phyloP scores from a whole-genome alignment of 2,797 vertebrate species.

The Eulemur rubriventer region DNA sequence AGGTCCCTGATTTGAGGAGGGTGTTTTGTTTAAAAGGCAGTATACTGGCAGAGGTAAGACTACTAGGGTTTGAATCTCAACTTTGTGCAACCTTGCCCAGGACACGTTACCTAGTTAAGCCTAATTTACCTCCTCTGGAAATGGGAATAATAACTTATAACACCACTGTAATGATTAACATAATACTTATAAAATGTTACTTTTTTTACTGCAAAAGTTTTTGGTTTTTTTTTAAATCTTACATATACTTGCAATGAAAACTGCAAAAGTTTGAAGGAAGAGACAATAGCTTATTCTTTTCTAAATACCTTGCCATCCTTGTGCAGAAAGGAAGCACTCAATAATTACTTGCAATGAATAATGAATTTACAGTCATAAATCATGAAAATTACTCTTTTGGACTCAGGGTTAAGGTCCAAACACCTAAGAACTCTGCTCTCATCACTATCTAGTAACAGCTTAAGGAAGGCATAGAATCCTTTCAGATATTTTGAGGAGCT shows the following conservation, averaged over 20 bases:
- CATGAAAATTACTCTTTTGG: background rate
- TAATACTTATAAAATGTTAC: background rate
- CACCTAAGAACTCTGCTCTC: background rate
- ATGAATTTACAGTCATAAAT: background rate
- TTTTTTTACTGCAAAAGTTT: background rate
- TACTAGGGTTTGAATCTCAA: background rate
- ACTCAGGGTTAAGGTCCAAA: constrained; percentile 15
- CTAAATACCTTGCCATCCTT: background rate
- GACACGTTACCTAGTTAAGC: background rate
- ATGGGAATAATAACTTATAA: background rate
- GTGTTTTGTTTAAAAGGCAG: background rate
- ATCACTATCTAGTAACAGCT: background rate
- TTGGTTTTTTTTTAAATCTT: background rate
- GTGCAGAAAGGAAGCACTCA: background rate
- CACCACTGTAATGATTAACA: background rate
- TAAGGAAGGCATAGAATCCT: background rate
- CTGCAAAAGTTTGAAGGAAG: background rate
- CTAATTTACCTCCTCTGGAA: background rate
- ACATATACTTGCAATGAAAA: background rate
- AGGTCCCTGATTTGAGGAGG: background rate
- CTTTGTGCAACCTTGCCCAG: background rate
- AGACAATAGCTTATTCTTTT: background rate
- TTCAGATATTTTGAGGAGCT: background rate
- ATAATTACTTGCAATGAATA: background rate
- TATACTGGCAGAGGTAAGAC: background rate